Conservation (phyloP, 2,113 vertebrate genomes). For the Oreochromis spilurus region DNA sequence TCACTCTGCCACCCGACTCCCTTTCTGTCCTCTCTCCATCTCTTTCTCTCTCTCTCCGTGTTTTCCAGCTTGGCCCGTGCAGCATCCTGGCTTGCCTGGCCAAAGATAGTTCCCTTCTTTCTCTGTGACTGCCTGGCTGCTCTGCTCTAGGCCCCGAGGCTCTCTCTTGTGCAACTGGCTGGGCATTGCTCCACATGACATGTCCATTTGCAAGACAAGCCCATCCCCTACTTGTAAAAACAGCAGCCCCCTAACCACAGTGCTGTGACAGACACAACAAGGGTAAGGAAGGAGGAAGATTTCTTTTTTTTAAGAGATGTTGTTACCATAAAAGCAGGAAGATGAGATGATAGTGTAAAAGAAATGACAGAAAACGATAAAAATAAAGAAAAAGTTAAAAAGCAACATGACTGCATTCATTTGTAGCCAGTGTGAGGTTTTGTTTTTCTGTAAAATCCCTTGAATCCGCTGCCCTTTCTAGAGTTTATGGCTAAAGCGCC, state of each 20-base stretch:
- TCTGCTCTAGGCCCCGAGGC: constrained; percentile 11
- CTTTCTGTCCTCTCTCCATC: not conserved
- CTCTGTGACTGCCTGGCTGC: constrained; percentile 18
- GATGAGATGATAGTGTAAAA: not conserved
- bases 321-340: not conserved
- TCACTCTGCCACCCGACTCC: not conserved
- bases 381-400: not conserved
- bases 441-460: not conserved
- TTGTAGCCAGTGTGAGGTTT: not conserved
- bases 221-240: constrained; percentile 21
- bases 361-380: fast-evolving
- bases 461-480: not conserved
- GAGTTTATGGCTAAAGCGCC: constrained; percentile 1
- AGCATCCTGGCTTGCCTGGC: not conserved
- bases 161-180: constrained; percentile 28
- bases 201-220: constrained; percentile 48
- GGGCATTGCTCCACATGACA: constrained; percentile 50
- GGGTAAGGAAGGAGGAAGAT: not conserved
- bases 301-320: not conserved
- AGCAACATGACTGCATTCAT: not conserved
- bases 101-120: constrained; percentile 22
- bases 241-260: constrained; percentile 27
- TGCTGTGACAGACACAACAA: not conserved
- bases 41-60: not conserved
- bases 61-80: constrained; percentile 3